Evolutionary conservation across 2,888 invertebrate genomes (phyloP).

Genomic region (Acutogordius australiensis): DNA sequence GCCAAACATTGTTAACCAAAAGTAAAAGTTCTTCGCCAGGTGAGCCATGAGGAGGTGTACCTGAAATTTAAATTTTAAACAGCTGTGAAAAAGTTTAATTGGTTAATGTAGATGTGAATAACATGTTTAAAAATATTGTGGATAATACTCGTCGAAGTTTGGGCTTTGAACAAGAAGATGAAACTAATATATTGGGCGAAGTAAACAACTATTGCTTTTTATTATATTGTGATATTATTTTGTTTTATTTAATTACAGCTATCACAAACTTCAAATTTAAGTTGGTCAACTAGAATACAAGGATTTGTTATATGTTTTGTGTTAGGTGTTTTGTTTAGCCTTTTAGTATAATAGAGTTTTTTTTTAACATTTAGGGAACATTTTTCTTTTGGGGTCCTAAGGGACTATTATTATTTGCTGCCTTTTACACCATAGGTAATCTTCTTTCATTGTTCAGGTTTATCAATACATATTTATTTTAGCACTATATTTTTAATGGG

Average conservation of each 20-base stretch:
- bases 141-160: not conserved
- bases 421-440: slow-evolving; percentile 10
- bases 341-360: not conserved
- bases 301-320: slow-evolving; percentile 1
- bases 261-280: not conserved
- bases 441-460: not conserved
- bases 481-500: slow-evolving; percentile 10
- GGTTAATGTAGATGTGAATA: no score
- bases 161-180: not conserved
- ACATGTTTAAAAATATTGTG: not conserved
- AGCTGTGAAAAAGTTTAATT: no score
- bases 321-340: not conserved
- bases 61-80: no score
- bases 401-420: slow-evolving; percentile 3
- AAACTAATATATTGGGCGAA: not conserved
- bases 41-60: no score
- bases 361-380: not conserved
- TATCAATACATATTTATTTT: not conserved
- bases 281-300: slow-evolving; percentile 1
- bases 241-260: not conserved
- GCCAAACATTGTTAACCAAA: no score
- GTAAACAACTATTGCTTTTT: not conserved
- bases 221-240: not conserved
- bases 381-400: slow-evolving; percentile 8
- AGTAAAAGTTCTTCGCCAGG: no score